Conservation (phyloP, 1,140 invertebrate genomes). For the Drosophila prosaltans region DNA sequence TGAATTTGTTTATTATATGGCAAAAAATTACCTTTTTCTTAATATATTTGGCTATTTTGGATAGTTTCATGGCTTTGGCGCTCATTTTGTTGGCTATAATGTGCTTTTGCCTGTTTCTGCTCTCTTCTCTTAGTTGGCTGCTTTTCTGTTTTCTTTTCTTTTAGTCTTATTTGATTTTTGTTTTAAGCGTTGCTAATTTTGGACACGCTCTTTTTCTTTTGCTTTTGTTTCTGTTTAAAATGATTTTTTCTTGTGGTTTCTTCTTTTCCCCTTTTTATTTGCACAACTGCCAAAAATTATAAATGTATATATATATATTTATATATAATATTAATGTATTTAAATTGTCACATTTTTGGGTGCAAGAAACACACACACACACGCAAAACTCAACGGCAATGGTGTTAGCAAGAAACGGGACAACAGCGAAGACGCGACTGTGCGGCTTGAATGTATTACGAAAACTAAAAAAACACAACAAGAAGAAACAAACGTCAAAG, state of each 20-base stretch:
- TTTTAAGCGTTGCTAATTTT: conserved; percentile 66
- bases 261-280: conserved; percentile 21
- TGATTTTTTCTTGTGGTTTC: conserved; percentile 26
- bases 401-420: conserved; percentile 1
- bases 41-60: conserved; percentile 82
- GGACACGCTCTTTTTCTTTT: conserved; percentile 24
- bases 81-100: conserved; percentile 70
- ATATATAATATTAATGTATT: not conserved
- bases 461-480: conserved; percentile 76
- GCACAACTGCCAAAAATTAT: conserved; percentile 38
- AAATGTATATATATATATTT: conserved; percentile 10
- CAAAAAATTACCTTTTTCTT: conserved; percentile 79
- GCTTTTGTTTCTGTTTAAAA: not conserved
- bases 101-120: conserved; percentile 13
- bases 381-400: conserved; percentile 15
- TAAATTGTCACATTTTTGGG: conserved; percentile 57
- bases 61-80: conserved; percentile 77
- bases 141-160: conserved; percentile 20
- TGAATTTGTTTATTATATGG: conserved; percentile 27
- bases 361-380: conserved; percentile 22
- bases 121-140: conserved; percentile 4
- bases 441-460: conserved; percentile 72
- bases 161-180: conserved; percentile 18
- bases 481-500: conserved; percentile 51
- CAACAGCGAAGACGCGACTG: conserved; percentile 49